These are phyloP conservation scores for Nyctalus aviator DNA, from an alignment of 2,797 vertebrate genomes.

Conservation along the genomic window DNA sequence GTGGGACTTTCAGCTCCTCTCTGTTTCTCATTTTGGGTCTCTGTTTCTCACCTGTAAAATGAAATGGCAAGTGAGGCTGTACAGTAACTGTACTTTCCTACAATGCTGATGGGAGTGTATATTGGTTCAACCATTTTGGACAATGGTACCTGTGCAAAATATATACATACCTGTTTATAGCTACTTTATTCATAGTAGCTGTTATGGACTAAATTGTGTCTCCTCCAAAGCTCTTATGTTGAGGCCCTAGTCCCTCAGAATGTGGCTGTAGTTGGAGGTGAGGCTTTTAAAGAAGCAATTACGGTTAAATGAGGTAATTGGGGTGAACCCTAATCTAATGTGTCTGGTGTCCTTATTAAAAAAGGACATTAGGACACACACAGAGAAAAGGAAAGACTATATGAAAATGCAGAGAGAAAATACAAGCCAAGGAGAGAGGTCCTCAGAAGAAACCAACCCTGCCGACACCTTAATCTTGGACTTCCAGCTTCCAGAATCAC, in stretches of 20 bases:
- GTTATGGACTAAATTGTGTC: not conserved
- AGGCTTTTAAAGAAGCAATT: not conserved
- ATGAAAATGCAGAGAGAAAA: slow-evolving; percentile 5
- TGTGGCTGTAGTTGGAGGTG: not conserved
- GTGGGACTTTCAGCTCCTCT: not conserved
- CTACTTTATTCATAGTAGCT: not conserved
- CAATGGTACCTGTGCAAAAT: not conserved
- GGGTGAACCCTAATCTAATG: not conserved
- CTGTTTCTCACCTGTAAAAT: not conserved
- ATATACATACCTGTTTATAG: not conserved
- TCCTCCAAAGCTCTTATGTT: not conserved
- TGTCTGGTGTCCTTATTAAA: not conserved
- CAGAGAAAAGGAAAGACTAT: not conserved
- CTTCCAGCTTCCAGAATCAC: not conserved
- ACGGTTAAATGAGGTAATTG: not conserved
- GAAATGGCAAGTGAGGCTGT: not conserved
- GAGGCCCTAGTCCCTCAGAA: not conserved
- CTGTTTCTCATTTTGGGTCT: not conserved
- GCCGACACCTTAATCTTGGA: not conserved
- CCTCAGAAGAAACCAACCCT: not conserved
- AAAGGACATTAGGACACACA: not conserved
- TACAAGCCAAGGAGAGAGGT: not conserved
- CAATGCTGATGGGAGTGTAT: not conserved
- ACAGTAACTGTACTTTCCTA: not conserved
- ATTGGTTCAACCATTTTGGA: not conserved